Conservation (phyloP, 1,140 invertebrate genomes). For the Camponotus floridanus region DNA sequence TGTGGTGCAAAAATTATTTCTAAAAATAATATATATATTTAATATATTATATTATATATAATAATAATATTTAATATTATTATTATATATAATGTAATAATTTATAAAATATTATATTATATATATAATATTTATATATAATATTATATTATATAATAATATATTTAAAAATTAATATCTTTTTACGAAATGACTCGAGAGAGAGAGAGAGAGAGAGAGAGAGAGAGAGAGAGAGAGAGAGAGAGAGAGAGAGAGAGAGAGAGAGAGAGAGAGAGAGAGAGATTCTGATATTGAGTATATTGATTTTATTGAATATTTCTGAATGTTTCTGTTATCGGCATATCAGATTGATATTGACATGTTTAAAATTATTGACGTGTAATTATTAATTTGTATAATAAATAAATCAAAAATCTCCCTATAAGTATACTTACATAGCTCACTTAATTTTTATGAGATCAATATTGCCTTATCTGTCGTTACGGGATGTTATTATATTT, state of each 20-base stretch:
- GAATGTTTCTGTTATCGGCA: background rate
- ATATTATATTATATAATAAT: no score
- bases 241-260: background rate
- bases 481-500: conserved; percentile 4
- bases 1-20: background rate
- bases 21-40: background rate
- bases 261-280: no score
- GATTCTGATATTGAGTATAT: background rate
- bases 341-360: background rate
- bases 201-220: no score
- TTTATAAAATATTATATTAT: no score
- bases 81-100: no score
- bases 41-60: no score
- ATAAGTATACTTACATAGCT: conserved; percentile 7
- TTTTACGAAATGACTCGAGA: background rate
- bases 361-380: background rate
- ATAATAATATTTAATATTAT: no score
- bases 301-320: background rate
- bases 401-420: conserved; percentile 17
- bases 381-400: conserved; percentile 5
- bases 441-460: background rate
- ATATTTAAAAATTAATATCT: background rate
- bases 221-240: background rate
- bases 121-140: no score
- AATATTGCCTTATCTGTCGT: background rate